Percentiles rank a stretch among this genome's conserved stretches.
These are phyloP conservation scores for Ptiloglossa arizonensis DNA, from an alignment of 1,140 invertebrate species.

Conservation along the genomic window DNA sequence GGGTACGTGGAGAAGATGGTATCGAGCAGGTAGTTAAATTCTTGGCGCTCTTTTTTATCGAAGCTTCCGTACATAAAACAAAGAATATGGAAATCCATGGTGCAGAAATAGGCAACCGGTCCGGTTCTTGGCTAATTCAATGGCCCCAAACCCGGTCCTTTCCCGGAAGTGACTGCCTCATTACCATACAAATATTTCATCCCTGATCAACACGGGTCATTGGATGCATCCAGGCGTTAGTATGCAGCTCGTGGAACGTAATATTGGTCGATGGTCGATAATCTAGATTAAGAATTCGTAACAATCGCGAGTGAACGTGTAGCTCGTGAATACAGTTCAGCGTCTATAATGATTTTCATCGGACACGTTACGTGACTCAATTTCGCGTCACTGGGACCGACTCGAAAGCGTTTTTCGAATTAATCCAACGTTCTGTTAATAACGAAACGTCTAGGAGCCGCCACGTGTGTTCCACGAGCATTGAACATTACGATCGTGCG, in stretches of 20 bases:
- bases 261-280: conserved; percentile 45
- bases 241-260: conserved; percentile 27
- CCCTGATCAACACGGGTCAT: not conserved
- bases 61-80: no score
- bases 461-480: conserved; percentile 14
- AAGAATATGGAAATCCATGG: no score
- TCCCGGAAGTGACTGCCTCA: not conserved
- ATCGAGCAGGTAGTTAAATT: no score
- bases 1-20: no score
- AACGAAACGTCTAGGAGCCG: conserved; percentile 65
- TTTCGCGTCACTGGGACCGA: conserved; percentile 50
- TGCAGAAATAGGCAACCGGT: not conserved
- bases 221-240: conserved; percentile 10
- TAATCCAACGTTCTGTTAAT: conserved; percentile 59
- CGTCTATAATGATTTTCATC: conserved; percentile 57
- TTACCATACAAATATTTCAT: conserved; percentile 36
- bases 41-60: no score
- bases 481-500: conserved; percentile 53
- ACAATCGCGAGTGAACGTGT: conserved; percentile 51
- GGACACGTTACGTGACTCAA: conserved; percentile 62
- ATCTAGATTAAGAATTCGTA: conserved; percentile 55
- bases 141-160: not conserved
- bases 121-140: not conserved
- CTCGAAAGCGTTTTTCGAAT: conserved; percentile 69
- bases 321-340: conserved; percentile 36